Evolutionary conservation across 2,113 vertebrate species (phyloP), one percentile per base, ranked within the genome.

Genomic region (Dipodomys stephensi): DNA sequence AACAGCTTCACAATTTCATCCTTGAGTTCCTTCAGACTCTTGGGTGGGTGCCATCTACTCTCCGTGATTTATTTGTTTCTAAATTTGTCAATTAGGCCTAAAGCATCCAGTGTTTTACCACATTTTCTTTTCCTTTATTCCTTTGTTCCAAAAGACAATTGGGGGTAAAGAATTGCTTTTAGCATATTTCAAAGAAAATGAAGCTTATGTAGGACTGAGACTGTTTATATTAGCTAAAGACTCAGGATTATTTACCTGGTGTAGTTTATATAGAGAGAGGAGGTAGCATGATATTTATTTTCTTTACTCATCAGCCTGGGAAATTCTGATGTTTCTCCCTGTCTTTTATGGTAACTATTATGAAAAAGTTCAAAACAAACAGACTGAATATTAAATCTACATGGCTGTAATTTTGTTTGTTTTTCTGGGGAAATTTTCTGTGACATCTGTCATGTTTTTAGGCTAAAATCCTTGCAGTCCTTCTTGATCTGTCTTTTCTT

Each of bases 21-120:
- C 88, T 93, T 64, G 83, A 93, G 57, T 64, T 95, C 67, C 46
- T 35, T 88, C 64, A 73, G 64, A 85, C 64, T 68, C 67, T 83
- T 86, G 86, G 86, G 88, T 72, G n/a, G 35, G 11, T 88, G 76
- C 92, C 88, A 88, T 72, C 62, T 30, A 92, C 10, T 60, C n/a
- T 53, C 22, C 6, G 5, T 88, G 80, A 91, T 94, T 88, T 91
- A 80, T 91, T 94, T 96, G 88, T 83, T 93, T 97, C 67, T 93
- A 88, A 76, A 92, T 94, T 90, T 92, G 88, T 85, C 83, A 83
- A 1, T 92, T 94, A 81, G 39, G n/a, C 73, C 44, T 83, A 74
- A 92, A 83, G 64, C 49, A 53, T 88, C 92, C 73, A 20, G 30
- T 28, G 4, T 83, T 85, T 88, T 82, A 76, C 12, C 39, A 68